Evolutionary conservation across 2,113 vertebrate genomes (phyloP).

Genomic region (Alouatta palliata): DNA sequence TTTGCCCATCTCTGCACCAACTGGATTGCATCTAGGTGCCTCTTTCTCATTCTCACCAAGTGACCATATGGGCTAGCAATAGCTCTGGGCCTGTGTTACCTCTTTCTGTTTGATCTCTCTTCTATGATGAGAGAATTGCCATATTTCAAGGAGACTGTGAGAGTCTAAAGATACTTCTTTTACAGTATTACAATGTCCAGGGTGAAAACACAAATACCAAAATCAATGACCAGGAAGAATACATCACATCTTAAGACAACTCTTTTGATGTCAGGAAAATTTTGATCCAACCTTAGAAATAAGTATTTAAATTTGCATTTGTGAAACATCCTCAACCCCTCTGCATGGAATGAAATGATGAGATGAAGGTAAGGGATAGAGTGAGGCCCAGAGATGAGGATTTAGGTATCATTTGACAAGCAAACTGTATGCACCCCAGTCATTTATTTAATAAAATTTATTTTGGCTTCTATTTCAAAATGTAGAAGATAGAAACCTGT

Average conservation of each 20-base stretch:
- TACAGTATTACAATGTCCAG: background rate
- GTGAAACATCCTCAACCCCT: background rate
- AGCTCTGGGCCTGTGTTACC: background rate
- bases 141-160: slow-evolving; percentile 20
- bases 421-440: background rate
- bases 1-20: background rate
- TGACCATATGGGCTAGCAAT: background rate
- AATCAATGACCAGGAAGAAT: slow-evolving; percentile 45
- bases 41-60: slow-evolving; percentile 4
- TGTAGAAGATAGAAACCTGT: background rate
- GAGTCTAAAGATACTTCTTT: slow-evolving; percentile 26
- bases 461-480: slow-evolving; percentile 46
- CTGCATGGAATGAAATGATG: background rate
- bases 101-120: background rate
- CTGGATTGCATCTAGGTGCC: background rate
- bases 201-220: slow-evolving; percentile 41
- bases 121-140: background rate
- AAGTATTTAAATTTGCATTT: slow-evolving; percentile 27
- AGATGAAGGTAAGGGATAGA: background rate
- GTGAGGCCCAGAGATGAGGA: background rate
- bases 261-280: slow-evolving; percentile 40
- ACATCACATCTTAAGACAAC: background rate
- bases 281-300: slow-evolving; percentile 29
- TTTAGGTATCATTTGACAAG: background rate
- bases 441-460: slow-evolving; percentile 22